Evolutionary conservation across 1,140 invertebrate genomes (phyloP), one percentile per base, ranked within the genome.

Genomic region (Coelopa frigida): DNA sequence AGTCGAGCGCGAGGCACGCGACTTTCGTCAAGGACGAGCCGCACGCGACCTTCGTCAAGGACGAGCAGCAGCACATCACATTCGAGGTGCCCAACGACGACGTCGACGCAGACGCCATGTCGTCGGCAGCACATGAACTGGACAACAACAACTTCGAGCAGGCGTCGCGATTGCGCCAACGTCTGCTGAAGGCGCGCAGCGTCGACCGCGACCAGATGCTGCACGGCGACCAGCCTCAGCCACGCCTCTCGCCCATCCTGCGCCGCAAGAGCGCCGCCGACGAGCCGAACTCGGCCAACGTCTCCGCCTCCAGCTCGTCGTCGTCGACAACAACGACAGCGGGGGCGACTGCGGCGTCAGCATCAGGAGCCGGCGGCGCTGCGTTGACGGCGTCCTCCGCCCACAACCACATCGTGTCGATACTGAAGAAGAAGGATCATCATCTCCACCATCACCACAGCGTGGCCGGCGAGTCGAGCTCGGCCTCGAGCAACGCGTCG

Each of bases 381-480:
- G 7, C 32, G 15, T 20, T 8, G 31, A 14, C 29, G 33, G 61
- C 59, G 7, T 57, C 59, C 2, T 57, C 61, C 3, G 57, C 68
- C 31, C 52, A 58, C 44, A 62, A 75, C 67, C 71, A 76, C 61
- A 72, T 79, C 20, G 79, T 87, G 39, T 87, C 85, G 26, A 89
- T 87, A 54, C 68, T 87, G n/a, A 88, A 87, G 70, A 76, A 83
- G 53, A 87, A 87, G 60, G 80, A 84, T 50, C 73, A 69, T 55
- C n/a, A 68, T 63, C 38, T 47, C n/a, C n/a, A n/a, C n/a, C n/a
- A n/a, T n/a, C n/a, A n/a, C n/a, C 32, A 35, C 36, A 27, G 36
- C 10, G 35, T 44, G 8, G 44, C 62, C 8, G 59, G 59, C 3
- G 68, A 73, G 32, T 69, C 73, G 5, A 75, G 71, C 58, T 74